A percentile compares a stretch with the other conserved stretches of the same genome.
Evolutionary conservation across 1,140 invertebrate species (phyloP).

Genomic region (Drosophila nebulosa): DNA sequence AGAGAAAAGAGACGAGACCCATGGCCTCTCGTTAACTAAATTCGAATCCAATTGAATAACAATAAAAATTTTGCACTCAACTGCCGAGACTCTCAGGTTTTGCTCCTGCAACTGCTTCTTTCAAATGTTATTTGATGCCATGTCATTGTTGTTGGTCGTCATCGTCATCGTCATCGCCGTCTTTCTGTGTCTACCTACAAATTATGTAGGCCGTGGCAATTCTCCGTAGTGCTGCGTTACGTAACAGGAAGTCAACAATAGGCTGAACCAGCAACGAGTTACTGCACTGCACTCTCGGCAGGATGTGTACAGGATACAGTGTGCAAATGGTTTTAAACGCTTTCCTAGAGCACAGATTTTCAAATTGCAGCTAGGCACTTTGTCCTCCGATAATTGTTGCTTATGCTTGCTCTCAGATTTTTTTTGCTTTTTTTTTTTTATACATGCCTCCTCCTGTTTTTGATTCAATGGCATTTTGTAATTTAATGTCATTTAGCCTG

Average conservation of each 20-base stretch:
- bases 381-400: neutral
- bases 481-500: conserved; percentile 77
- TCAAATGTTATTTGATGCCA: conserved; percentile 67
- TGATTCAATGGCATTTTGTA: conserved; percentile 45
- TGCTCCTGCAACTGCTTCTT: conserved; percentile 1
- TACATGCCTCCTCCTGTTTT: conserved; percentile 1
- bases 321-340: conserved; percentile 75
- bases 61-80: conserved; percentile 68
- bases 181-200: conserved; percentile 66
- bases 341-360: conserved; percentile 30
- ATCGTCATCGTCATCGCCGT: neutral
- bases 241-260: conserved; percentile 75
- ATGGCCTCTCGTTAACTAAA: conserved; percentile 40
- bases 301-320: conserved; percentile 72
- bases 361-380: conserved; percentile 48
- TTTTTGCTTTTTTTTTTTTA: neutral
- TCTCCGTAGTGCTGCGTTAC: conserved; percentile 13
- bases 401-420: neutral
- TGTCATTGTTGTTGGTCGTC: conserved; percentile 43
- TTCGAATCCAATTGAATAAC: conserved; percentile 80
- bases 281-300: conserved; percentile 12
- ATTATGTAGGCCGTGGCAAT: conserved; percentile 56
- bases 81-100: neutral
- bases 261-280: conserved; percentile 24
- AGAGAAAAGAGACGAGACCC: neutral